Conservation (phyloP, 2,797 vertebrate species). For the Mormyrops boulengeri region DNA sequence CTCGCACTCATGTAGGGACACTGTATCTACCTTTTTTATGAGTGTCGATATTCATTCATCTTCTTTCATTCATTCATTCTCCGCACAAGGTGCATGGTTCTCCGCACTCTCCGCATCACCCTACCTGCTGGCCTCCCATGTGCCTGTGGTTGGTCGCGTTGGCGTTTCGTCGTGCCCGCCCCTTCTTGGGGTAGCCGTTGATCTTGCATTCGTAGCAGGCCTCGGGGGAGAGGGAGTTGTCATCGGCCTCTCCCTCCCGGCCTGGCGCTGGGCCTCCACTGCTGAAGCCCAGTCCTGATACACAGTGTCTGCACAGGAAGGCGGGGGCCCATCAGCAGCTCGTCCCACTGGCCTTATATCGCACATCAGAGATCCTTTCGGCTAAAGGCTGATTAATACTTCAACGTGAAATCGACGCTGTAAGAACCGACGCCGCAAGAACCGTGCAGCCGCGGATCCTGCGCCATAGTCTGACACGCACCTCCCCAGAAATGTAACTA, state of each 20-base stretch:
- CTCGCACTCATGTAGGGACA: not conserved
- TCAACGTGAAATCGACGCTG: not conserved
- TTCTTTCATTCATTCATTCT: not conserved
- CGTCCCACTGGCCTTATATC: not conserved
- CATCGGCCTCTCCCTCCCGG: conserved; percentile 68
- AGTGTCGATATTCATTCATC: not conserved
- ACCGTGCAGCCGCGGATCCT: not conserved
- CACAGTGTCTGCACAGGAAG: conserved; percentile 70
- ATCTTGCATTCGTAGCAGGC: conserved; percentile 97
- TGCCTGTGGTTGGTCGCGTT: conserved; percentile 63
- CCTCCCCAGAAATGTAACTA: not conserved
- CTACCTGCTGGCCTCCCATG: conserved; percentile 57
- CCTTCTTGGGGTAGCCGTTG: conserved; percentile 89
- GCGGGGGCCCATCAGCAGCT: not conserved
- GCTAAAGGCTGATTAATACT: not conserved
- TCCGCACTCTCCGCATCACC: not conserved
- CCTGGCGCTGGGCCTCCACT: conserved; percentile 50
- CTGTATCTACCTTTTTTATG: not conserved
- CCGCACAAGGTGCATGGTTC: not conserved
- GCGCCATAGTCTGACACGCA: not conserved
- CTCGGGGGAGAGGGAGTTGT: conserved; percentile 91
- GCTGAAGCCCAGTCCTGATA: conserved; percentile 80
- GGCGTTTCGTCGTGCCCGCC: conserved; percentile 77
- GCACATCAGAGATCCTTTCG: not conserved
- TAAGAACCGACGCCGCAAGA: not conserved